These are phyloP conservation scores for Pogonocichla stellata DNA, from an alignment of 2,113 vertebrate genomes.

Conservation along the genomic window DNA sequence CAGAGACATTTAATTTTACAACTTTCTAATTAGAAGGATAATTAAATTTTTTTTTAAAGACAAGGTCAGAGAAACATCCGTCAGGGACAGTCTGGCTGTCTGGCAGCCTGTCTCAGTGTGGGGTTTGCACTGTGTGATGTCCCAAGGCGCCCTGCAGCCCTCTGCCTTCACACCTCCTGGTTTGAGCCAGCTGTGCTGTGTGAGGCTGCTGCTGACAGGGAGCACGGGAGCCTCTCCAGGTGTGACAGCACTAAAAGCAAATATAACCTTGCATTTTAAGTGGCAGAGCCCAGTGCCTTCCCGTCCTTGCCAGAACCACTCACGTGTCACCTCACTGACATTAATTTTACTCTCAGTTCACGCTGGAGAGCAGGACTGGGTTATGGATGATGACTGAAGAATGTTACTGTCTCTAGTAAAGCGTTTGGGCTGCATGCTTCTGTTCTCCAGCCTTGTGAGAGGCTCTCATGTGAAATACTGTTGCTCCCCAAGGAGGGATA, in stretches of 20 bases:
- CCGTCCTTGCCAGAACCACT: background rate
- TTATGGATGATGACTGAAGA: background rate
- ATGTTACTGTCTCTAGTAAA: background rate
- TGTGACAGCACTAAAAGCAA: background rate
- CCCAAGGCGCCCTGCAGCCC: background rate
- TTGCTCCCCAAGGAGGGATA: background rate
- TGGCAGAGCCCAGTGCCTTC: background rate
- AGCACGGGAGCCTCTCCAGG: background rate
- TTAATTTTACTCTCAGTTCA: background rate
- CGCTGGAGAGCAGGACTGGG: background rate
- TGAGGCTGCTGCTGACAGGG: background rate
- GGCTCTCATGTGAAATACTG: background rate
- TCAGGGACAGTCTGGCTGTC: background rate
- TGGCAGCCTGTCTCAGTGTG: background rate
- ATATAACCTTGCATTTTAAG: background rate
- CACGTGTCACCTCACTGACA: background rate
- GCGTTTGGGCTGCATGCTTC: background rate
- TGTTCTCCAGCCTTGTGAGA: background rate
- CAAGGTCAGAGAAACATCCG: background rate
- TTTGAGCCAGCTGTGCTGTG: background rate
- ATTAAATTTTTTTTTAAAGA: constrained; percentile 11
- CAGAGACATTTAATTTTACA: constrained; percentile 21
- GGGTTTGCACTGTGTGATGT: background rate
- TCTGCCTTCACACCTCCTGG: background rate
- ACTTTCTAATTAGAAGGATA: constrained; percentile 41